Evolutionary conservation across 2,113 vertebrate species (phyloP).

Genomic region (Grammomys dolichurus): DNA sequence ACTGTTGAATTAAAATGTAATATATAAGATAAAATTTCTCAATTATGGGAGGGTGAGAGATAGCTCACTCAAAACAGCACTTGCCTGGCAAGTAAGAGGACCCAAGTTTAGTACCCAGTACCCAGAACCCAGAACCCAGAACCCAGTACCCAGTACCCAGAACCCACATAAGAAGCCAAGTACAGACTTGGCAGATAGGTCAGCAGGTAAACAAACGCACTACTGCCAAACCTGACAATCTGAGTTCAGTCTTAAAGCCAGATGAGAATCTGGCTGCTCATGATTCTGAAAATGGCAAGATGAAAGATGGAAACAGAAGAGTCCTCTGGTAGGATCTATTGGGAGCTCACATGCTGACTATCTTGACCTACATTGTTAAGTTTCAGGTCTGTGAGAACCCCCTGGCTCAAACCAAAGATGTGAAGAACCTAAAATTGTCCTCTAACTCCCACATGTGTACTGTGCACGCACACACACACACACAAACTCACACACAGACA

Average conservation of each 20-base stretch:
- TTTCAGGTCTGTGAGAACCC: not conserved
- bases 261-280: not conserved
- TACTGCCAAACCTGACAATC: not conserved
- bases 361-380: not conserved
- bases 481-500: not conserved
- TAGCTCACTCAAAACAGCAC: not conserved
- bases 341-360: not conserved
- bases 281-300: not conserved
- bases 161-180: not conserved
- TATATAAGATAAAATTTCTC: slow-evolving; percentile 21
- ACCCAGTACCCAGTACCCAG: not conserved
- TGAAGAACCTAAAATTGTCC: not conserved
- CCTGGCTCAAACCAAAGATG: not conserved
- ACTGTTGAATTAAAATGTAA: not conserved
- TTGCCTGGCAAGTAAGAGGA: not conserved
- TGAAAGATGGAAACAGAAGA: not conserved
- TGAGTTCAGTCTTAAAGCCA: not conserved
- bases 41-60: not conserved
- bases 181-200: not conserved
- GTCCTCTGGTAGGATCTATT: no score
- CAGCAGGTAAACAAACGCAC: not conserved
- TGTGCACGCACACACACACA: no score
- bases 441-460: not conserved
- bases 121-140: not conserved
- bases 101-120: not conserved